A percentile compares a stretch with the other conserved stretches of the same genome.
Evolutionary conservation across 2,888 invertebrate genomes (phyloP).

Genomic region (Artemia sp.): DNA sequence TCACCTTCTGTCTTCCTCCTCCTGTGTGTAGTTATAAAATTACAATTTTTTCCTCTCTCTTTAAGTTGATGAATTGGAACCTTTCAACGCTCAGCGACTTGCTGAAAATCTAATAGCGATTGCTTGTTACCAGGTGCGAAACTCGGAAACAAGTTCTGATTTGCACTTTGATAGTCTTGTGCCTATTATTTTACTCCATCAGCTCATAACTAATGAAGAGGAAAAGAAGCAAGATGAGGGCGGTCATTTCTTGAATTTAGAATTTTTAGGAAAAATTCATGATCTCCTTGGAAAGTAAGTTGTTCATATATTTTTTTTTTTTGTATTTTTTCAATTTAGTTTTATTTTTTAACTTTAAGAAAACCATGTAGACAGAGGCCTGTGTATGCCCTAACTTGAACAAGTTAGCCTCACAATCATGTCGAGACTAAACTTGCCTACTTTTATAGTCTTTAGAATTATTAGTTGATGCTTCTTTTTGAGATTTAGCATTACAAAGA

Average conservation of each 20-base stretch:
- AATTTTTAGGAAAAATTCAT: constrained; percentile 10
- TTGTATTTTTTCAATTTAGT: too few relatives aligned
- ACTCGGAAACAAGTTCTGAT: constrained; percentile 42
- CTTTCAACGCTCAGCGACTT: constrained; percentile 29
- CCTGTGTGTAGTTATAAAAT: too few relatives aligned
- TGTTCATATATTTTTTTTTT: too few relatives aligned
- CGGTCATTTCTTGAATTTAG: constrained; percentile 19
- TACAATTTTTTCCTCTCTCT: background rate
- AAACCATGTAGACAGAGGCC: too few relatives aligned
- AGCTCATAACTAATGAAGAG: constrained; percentile 44
- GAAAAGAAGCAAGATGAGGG: constrained; percentile 12
- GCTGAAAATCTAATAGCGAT: constrained; percentile 56
- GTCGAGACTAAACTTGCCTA: too few relatives aligned
- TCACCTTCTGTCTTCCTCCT: too few relatives aligned
- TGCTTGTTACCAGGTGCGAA: constrained; percentile 58
- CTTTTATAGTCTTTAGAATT: too few relatives aligned
- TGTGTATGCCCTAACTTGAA: too few relatives aligned
- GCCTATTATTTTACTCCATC: constrained; percentile 70
- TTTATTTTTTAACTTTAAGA: too few relatives aligned
- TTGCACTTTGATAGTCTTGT: constrained; percentile 50
- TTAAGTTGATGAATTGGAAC: background rate
- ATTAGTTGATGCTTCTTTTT: too few relatives aligned
- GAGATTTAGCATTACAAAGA: too few relatives aligned
- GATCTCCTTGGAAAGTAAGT: constrained; percentile 11
- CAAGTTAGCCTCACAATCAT: too few relatives aligned